A percentile compares a stretch with the other conserved stretches of the same genome.
phyloP scores from a whole-genome alignment of 2,113 vertebrate genomes.

The Peromyscus leucopus region DNA sequence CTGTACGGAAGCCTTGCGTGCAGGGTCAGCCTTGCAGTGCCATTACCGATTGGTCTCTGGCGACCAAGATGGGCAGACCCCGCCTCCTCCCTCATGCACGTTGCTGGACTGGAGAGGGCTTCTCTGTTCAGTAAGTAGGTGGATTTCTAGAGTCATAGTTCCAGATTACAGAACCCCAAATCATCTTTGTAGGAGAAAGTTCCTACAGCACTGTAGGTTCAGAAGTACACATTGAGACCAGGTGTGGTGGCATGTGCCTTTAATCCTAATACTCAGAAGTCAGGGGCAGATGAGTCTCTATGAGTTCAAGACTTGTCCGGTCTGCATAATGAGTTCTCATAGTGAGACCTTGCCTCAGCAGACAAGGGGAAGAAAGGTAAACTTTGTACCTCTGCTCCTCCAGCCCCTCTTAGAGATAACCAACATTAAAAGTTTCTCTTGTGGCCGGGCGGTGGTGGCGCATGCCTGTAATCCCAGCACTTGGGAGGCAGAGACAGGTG shows the following conservation, averaged over 20 bases:
- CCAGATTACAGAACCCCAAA: neutral
- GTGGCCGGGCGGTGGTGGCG: too few species aligned
- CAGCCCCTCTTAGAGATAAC: neutral
- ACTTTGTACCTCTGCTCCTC: neutral
- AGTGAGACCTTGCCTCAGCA: neutral
- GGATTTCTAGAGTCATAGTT: slow-evolving; percentile 3
- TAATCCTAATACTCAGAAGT: neutral
- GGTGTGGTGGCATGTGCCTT: neutral
- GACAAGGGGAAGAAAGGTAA: neutral
- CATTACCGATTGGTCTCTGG: neutral
- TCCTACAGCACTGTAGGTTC: neutral
- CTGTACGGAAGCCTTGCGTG: neutral
- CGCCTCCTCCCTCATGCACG: neutral
- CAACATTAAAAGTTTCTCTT: neutral
- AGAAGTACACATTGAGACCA: neutral
- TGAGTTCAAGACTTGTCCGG: neutral
- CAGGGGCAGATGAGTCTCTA: neutral
- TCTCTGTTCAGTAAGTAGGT: neutral
- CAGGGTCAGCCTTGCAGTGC: neutral
- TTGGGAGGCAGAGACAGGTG: neutral
- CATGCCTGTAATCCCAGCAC: neutral
- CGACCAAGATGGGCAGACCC: neutral
- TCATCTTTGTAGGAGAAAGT: neutral
- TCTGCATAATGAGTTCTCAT: neutral
- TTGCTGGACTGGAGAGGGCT: neutral